phyloP scores from a whole-genome alignment of 1,140 invertebrate species.

The Stratiolaelaps scimitus region DNA sequence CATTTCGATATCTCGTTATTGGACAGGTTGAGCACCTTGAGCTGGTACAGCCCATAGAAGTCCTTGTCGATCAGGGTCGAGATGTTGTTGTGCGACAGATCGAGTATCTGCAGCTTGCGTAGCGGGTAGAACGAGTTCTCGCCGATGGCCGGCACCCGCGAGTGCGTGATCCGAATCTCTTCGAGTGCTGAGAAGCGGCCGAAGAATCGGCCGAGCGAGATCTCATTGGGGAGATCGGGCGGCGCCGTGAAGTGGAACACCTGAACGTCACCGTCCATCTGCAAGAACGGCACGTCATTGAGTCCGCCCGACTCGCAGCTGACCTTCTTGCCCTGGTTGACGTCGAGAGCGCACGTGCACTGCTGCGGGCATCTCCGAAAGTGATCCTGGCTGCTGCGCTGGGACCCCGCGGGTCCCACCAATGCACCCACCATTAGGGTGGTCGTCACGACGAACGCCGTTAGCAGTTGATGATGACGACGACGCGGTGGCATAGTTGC shows the following conservation, averaged over 20 bases:
- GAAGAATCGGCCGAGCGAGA: conserved; percentile 61
- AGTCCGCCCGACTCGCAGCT: conserved; percentile 50
- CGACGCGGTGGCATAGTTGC: no score
- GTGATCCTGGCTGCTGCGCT: conserved; percentile 14
- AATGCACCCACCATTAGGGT: background rate
- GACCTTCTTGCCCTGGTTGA: conserved; percentile 39
- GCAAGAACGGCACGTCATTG: conserved; percentile 48
- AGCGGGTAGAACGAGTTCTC: conserved; percentile 63
- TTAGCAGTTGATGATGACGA: no score
- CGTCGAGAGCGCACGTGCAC: conserved; percentile 40
- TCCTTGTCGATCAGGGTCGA: conserved; percentile 48
- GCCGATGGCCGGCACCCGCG: conserved; percentile 61
- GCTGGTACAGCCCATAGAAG: conserved; percentile 41
- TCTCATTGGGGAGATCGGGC: conserved; percentile 48
- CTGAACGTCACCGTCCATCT: conserved; percentile 51
- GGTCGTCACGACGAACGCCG: no score
- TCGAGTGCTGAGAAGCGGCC: conserved; percentile 53
- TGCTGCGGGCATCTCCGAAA: conserved; percentile 36
- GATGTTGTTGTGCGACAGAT: conserved; percentile 62
- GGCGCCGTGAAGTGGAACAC: conserved; percentile 57
- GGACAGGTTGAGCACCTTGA: conserved; percentile 44
- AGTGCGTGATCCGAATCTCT: conserved; percentile 59
- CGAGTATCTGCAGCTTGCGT: conserved; percentile 52
- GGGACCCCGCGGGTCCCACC: background rate
- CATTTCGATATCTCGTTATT: conserved; percentile 45